Evolutionary conservation across 2,113 vertebrate genomes (phyloP).

Genomic region (Lontra canadensis): DNA sequence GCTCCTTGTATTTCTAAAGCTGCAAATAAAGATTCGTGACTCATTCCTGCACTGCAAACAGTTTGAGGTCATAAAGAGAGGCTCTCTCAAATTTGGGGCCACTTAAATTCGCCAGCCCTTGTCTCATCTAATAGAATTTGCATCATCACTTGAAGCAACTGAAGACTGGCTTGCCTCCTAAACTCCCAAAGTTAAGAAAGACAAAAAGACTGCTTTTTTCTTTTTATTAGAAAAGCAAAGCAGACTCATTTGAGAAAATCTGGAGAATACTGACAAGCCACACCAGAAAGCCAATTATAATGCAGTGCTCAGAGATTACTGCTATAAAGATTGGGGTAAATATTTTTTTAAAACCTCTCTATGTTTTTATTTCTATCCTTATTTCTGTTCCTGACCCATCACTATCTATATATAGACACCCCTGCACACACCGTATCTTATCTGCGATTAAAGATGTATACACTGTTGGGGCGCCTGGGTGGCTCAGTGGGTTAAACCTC

Average conservation of each 20-base stretch:
- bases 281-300: background rate
- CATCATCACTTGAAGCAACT: background rate
- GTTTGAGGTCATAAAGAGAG: background rate
- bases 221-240: constrained; percentile 2
- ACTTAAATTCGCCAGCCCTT: background rate
- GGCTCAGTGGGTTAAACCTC: no score
- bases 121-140: background rate
- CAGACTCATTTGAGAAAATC: background rate
- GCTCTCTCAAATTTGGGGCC: constrained; percentile 1
- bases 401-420: background rate
- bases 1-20: constrained; percentile 4
- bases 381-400: background rate
- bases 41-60: background rate
- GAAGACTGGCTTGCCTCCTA: background rate
- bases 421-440: background rate
- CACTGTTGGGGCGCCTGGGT: background rate
- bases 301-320: background rate
- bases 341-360: background rate
- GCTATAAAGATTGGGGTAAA: background rate
- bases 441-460: background rate
- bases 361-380: background rate
- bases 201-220: background rate
- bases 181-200: background rate
- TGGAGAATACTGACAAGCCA: background rate
- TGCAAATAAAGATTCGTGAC: background rate